phyloP scores from a whole-genome alignment of 2,113 vertebrate genomes.

The Accipiter cooperii region DNA sequence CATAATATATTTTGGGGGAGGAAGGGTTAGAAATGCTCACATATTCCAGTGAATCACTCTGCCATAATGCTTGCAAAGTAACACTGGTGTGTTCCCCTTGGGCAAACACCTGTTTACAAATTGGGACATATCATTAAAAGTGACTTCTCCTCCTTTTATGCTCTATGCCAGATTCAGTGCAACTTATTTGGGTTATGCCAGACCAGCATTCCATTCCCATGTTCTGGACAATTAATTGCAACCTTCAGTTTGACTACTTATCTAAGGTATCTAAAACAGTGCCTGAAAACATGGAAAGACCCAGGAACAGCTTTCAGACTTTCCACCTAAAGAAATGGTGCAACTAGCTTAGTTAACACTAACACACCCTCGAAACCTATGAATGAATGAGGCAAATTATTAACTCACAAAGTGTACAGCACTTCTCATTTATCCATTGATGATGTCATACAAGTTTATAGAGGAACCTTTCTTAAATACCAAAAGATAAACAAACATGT shows the following conservation, averaged over 20 bases:
- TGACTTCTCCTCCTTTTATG: constrained; percentile 52
- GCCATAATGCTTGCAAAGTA: constrained; percentile 52
- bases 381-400: neutral
- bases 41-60: constrained; percentile 51
- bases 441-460: neutral
- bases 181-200: constrained; percentile 43
- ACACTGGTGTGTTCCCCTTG: constrained; percentile 48
- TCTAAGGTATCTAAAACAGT: constrained; percentile 19
- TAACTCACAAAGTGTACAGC: neutral
- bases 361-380: neutral
- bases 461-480: neutral
- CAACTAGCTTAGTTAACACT: neutral
- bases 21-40: constrained; percentile 37
- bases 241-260: constrained; percentile 45
- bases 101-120: constrained; percentile 76
- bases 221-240: constrained; percentile 61
- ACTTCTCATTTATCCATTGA: neutral
- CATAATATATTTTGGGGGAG: constrained; percentile 24
- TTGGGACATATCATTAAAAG: constrained; percentile 54
- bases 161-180: constrained; percentile 49
- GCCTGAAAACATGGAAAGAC: neutral
- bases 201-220: constrained; percentile 61
- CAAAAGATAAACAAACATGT: neutral
- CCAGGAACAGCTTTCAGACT: neutral
- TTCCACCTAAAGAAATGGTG: constrained; percentile 4